These are phyloP conservation scores for Procavia capensis DNA, from an alignment of 2,113 vertebrate species.

Conservation along the genomic window DNA sequence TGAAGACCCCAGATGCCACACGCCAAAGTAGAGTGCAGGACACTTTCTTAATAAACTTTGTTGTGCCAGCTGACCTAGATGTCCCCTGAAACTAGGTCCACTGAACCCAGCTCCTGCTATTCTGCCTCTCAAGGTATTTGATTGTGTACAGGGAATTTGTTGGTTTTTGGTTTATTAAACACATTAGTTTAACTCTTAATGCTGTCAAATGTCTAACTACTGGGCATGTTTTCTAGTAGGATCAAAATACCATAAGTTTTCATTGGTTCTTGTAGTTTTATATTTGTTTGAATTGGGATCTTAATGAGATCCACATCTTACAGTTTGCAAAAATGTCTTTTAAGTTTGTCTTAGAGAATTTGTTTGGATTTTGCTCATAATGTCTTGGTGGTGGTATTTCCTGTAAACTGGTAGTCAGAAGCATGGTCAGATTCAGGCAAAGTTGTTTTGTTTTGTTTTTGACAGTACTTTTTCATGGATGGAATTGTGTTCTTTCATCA, in stretches of 20 bases:
- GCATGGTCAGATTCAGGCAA: background rate
- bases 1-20: too few relatives aligned
- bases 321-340: background rate
- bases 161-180: background rate
- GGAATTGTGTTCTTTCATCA: background rate
- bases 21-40: too few relatives aligned
- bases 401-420: background rate
- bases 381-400: background rate
- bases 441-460: background rate
- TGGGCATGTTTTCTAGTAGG: constrained; percentile 21
- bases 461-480: background rate
- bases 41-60: too few relatives aligned
- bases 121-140: too few relatives aligned
- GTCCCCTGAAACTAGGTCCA: too few relatives aligned
- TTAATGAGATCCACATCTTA: background rate
- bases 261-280: background rate
- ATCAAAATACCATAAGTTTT: constrained; percentile 15
- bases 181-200: constrained; percentile 7
- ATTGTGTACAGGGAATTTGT: too few relatives aligned
- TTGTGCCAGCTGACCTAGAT: too few relatives aligned
- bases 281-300: constrained; percentile 23
- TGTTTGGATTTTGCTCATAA: constrained; percentile 5
- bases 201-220: background rate
- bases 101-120: too few relatives aligned
- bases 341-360: constrained; percentile 6